These are phyloP conservation scores for Eulemur macaco DNA, from an alignment of 2,113 vertebrate species.

Conservation along the genomic window DNA sequence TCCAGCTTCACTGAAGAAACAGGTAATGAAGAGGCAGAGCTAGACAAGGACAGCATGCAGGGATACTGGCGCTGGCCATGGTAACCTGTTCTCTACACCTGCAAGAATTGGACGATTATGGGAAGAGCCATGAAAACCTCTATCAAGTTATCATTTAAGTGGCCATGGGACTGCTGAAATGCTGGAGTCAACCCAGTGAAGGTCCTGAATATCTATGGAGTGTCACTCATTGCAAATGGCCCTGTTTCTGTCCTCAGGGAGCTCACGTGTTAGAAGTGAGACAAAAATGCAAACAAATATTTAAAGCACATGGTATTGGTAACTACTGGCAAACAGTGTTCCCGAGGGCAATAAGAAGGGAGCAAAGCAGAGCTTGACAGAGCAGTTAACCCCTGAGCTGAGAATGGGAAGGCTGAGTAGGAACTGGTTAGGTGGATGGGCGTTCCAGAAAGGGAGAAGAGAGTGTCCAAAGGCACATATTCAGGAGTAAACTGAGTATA, in stretches of 20 bases:
- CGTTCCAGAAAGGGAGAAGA: neutral
- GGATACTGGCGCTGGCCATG: neutral
- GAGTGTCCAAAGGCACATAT: neutral
- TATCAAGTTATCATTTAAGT: neutral
- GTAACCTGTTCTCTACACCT: neutral
- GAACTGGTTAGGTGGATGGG: neutral
- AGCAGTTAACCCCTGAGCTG: neutral
- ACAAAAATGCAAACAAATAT: neutral
- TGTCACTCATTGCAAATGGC: neutral
- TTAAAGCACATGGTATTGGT: neutral
- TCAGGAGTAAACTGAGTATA: neutral
- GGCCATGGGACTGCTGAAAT: neutral
- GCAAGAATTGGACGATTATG: neutral
- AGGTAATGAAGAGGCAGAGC: neutral
- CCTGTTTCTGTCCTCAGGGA: neutral
- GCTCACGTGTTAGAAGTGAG: neutral
- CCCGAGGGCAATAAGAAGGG: neutral
- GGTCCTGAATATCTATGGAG: neutral
- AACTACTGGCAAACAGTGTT: neutral
- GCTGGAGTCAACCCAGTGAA: neutral
- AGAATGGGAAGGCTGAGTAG: neutral
- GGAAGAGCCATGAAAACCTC: neutral
- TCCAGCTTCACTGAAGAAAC: neutral
- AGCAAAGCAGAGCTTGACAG: neutral
- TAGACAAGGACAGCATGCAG: neutral